These are phyloP conservation scores for Crossocerus cetratus DNA, from an alignment of 2,888 invertebrate species.

Conservation along the genomic window DNA sequence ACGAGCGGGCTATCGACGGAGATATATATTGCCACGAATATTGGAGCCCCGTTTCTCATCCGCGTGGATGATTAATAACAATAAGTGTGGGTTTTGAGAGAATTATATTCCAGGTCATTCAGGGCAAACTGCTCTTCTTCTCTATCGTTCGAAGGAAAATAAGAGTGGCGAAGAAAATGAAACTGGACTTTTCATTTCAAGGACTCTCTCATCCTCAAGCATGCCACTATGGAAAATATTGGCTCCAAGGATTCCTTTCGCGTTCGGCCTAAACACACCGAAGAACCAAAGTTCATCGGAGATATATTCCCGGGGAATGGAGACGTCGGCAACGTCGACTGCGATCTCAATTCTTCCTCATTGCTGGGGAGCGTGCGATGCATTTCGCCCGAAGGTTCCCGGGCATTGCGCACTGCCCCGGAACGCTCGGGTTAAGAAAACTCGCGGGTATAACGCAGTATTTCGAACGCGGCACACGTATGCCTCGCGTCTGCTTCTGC, in stretches of 20 bases:
- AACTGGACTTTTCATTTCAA: no score
- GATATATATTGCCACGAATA: slow-evolving; percentile 53
- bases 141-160: no score
- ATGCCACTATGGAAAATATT: no score
- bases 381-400: slow-evolving; percentile 10
- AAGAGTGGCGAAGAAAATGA: no score
- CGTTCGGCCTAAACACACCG: no score
- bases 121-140: no score
- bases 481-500: not conserved
- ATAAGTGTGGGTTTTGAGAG: slow-evolving; percentile 7
- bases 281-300: not conserved
- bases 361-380: slow-evolving; percentile 20
- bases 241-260: no score
- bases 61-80: not conserved
- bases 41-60: slow-evolving; percentile 46
- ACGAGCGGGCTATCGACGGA: slow-evolving; percentile 13
- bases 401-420: not conserved
- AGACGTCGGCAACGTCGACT: slow-evolving; percentile 3
- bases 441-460: slow-evolving; percentile 28
- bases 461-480: slow-evolving; percentile 30
- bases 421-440: slow-evolving; percentile 15
- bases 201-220: slow-evolving; percentile 33
- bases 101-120: no score
- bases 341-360: slow-evolving; percentile 18
- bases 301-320: slow-evolving; percentile 1